Evolutionary conservation across 2,888 invertebrate genomes (phyloP).

Genomic region (Dryobota labecula): DNA sequence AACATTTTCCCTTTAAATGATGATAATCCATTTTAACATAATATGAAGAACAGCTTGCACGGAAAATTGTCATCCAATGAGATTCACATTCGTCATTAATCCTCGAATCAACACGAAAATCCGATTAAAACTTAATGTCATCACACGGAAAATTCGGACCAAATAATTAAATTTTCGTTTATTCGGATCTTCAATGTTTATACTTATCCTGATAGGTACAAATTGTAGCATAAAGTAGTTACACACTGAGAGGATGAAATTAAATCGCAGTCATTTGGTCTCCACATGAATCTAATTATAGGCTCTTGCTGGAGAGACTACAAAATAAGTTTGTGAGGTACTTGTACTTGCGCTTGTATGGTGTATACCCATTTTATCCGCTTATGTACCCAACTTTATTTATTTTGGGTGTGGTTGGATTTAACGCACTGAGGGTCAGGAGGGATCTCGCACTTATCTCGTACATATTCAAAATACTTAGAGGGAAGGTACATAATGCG

Average conservation of each 20-base stretch:
- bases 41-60: conserved; percentile 12
- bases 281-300: too few species aligned
- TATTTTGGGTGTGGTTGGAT: too few species aligned
- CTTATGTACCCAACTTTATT: too few species aligned
- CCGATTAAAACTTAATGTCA: conserved; percentile 51
- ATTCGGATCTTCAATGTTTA: conserved; percentile 24
- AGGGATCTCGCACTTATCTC: too few species aligned
- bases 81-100: conserved; percentile 49
- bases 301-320: too few species aligned
- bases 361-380: too few species aligned
- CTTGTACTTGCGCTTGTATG: too few species aligned
- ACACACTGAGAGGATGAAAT: background rate
- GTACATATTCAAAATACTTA: too few species aligned
- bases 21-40: conserved; percentile 17
- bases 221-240: background rate
- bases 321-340: too few species aligned
- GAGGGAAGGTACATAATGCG: too few species aligned
- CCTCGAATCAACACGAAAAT: conserved; percentile 56
- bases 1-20: conserved; percentile 11
- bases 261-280: too few species aligned
- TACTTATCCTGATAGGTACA: background rate
- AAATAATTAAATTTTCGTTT: conserved; percentile 45
- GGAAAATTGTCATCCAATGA: conserved; percentile 23
- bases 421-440: too few species aligned
- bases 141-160: conserved; percentile 29